Percentiles rank a stretch among this genome's conserved stretches.
Evolutionary conservation across 2,888 invertebrate genomes (phyloP).

Genomic region (Sphecodes monilicornis): DNA sequence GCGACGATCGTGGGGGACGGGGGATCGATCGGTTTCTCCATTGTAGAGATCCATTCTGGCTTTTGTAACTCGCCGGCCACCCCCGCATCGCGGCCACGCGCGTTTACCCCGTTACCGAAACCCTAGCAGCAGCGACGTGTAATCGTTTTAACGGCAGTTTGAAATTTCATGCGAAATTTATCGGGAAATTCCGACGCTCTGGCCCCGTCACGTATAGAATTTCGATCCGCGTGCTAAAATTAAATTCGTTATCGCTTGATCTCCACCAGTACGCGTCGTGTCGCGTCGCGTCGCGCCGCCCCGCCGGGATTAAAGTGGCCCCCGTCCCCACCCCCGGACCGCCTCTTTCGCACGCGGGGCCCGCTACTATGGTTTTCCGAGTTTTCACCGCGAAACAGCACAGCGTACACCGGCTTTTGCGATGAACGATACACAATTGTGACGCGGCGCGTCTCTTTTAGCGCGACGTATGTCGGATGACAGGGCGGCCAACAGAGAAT

Average conservation of each 20-base stretch:
- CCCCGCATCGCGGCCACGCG: not conserved
- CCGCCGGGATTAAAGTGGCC: slow-evolving; percentile 37
- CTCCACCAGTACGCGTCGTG: slow-evolving; percentile 12
- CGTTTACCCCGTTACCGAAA: not conserved
- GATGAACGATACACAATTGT: slow-evolving; percentile 7
- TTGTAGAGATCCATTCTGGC: slow-evolving; percentile 16
- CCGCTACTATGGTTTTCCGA: slow-evolving; percentile 4
- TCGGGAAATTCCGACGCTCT: slow-evolving; percentile 53
- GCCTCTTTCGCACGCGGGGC: not conserved
- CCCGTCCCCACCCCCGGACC: not conserved
- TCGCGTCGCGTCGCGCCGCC: not conserved
- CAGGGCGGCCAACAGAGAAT: not conserved
- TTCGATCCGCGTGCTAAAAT: slow-evolving; percentile 48
- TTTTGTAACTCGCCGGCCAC: slow-evolving; percentile 3
- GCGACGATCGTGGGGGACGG: slow-evolving; percentile 28
- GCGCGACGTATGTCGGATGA: not conserved
- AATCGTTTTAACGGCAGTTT: slow-evolving; percentile 68
- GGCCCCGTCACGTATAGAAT: slow-evolving; percentile 56
- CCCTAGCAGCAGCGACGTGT: slow-evolving; percentile 25
- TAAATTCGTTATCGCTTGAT: slow-evolving; percentile 59
- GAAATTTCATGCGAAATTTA: slow-evolving; percentile 70
- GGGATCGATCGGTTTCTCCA: slow-evolving; percentile 48
- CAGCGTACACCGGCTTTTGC: not conserved
- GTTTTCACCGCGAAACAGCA: slow-evolving; percentile 17
- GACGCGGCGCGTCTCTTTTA: slow-evolving; percentile 6